Percentiles rank a stretch among this genome's conserved stretches.
These are phyloP conservation scores for Gobius niger DNA, from an alignment of 2,113 vertebrate species.

Conservation along the genomic window DNA sequence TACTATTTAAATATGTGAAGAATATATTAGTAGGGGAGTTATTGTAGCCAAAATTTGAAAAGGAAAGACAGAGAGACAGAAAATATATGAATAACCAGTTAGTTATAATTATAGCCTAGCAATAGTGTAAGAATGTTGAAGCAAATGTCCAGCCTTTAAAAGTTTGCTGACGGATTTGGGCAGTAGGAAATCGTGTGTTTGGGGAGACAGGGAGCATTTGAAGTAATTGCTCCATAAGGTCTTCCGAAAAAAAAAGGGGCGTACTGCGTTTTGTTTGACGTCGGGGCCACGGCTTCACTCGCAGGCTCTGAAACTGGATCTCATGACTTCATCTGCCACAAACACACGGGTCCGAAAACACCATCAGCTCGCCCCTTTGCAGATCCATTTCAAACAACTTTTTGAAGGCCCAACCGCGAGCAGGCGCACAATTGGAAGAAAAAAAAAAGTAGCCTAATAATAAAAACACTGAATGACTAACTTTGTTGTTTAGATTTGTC, in stretches of 20 bases:
- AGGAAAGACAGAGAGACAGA: too few relatives aligned
- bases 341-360: slow-evolving; percentile 32
- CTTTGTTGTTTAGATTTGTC: not conserved
- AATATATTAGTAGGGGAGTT: too few relatives aligned
- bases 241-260: slow-evolving; percentile 41
- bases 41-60: too few relatives aligned
- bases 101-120: too few relatives aligned
- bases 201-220: not conserved
- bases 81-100: too few relatives aligned
- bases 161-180: not conserved
- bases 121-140: too few relatives aligned
- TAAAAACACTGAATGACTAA: too few relatives aligned
- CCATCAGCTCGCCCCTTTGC: slow-evolving; percentile 13
- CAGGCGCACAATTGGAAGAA: too few relatives aligned
- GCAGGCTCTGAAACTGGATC: slow-evolving; percentile 62
- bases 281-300: slow-evolving; percentile 32
- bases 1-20: too few relatives aligned
- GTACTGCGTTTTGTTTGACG: slow-evolving; percentile 62
- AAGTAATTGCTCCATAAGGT: slow-evolving; percentile 40
- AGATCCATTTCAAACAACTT: not conserved
- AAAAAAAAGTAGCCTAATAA: too few relatives aligned
- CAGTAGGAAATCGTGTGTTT: slow-evolving; percentile 1
- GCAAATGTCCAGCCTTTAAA: not conserved
- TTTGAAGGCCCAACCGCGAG: not conserved
- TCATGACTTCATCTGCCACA: slow-evolving; percentile 56